Evolutionary conservation across 1,140 invertebrate genomes (phyloP).

Genomic region (Uloborus diversus): DNA sequence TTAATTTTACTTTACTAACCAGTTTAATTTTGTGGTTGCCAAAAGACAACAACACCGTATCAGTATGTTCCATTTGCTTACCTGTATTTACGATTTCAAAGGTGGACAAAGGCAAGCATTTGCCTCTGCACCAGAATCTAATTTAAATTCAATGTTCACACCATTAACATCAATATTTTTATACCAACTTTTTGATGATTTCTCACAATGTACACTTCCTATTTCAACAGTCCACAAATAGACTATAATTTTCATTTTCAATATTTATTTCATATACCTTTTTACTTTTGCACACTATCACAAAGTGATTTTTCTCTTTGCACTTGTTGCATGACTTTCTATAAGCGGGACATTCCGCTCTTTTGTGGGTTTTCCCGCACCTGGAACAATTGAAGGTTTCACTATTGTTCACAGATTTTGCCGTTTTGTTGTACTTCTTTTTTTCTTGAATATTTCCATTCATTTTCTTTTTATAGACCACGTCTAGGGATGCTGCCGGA

Average conservation of each 20-base stretch:
- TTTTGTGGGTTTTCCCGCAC: neutral
- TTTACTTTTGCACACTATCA: neutral
- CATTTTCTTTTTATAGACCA: neutral
- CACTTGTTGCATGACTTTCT: neutral
- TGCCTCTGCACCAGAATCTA: no score
- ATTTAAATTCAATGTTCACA: no score
- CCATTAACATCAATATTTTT: no score
- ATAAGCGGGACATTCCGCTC: neutral
- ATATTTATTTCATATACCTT: neutral
- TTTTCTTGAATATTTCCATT: neutral
- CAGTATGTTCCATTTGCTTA: no score
- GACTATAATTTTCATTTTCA: neutral
- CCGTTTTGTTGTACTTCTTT: neutral
- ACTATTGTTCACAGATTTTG: neutral
- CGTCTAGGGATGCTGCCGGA: neutral
- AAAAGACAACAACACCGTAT: no score
- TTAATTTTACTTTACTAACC: no score
- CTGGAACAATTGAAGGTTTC: neutral
- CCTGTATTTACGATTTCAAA: no score
- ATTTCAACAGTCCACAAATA: neutral
- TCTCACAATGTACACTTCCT: neutral
- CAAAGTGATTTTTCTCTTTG: conserved; percentile 4
- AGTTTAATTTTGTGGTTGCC: no score
- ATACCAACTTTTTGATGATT: no score
- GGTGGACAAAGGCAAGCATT: no score